Base-by-base conservation (phyloP, 2,888 invertebrate species). In the Lagria hirta region DNA sequence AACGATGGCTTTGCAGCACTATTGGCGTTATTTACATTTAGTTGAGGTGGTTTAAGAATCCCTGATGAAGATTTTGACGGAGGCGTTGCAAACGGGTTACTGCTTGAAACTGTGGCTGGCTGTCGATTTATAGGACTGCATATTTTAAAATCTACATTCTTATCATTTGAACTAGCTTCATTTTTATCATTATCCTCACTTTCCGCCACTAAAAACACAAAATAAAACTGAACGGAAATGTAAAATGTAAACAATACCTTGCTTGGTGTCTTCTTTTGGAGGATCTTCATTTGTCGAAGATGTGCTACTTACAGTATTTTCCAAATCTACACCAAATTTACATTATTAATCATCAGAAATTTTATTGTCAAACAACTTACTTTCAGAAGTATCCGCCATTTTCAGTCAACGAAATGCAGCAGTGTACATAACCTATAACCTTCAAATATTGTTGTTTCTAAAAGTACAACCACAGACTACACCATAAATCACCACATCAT, bases 211-310 rank as follows among this genome's bases (percentile, higher is more conserved):
- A 49, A 41, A 20, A 26, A n/a, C n/a, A n/a, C n/a, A 20, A 40
- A 32, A 40, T 29, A 46, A 18, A 26, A 8, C 7, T 7, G 15
- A 24, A 15, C 23, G 28, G 23, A 21, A 32, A 10, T 6, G 20
- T 27, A 4, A 4, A n/a, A 6, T 4, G 4, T n/a, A n/a, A 18
- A 21, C 34, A 20, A 45, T 56, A 68, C 66, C 68, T 58, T 60
- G 56, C 49, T 58, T 59, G 27, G 53, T 48, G 24, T 65, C 61
- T 43, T 68, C 69, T 18, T 54, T 45, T 32, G 67, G 60, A 24
- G 38, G 36, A 10, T 55, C 65, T 48, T 70, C 69, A 29, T 66
- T 65, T 61, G 67, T 67, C 62, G 24, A 62, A 52, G 40, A 52
- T 51, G 41, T 57, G 41, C 24, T 52, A 45, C 30, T 53, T 57